phyloP scores from a whole-genome alignment of 2,113 vertebrate species.

The Zosterops borbonicus region DNA sequence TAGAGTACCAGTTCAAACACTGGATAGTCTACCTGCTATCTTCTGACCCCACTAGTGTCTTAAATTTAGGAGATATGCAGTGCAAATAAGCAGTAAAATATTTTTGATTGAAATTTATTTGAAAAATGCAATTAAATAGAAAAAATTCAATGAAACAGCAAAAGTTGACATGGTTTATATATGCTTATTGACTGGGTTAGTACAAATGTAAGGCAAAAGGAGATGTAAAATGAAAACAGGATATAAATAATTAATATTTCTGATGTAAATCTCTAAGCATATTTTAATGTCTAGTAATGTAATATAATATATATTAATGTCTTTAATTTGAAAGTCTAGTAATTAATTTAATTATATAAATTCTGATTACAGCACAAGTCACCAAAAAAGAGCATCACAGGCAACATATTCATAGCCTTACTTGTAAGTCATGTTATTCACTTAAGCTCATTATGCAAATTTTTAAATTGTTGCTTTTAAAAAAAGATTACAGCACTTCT shows the following conservation, averaged over 20 bases:
- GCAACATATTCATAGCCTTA: not conserved
- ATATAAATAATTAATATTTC: not conserved
- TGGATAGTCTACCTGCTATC: not conserved
- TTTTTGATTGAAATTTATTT: not conserved
- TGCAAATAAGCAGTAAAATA: not conserved
- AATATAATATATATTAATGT: not conserved
- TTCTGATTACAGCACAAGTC: not conserved
- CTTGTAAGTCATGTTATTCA: not conserved
- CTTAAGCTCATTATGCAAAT: not conserved
- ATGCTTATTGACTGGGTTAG: not conserved
- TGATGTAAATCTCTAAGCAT: not conserved
- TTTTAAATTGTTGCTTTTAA: conserved; percentile 31
- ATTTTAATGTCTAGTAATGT: not conserved
- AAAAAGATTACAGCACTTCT: not conserved
- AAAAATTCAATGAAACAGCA: not conserved
- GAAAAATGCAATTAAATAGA: not conserved
- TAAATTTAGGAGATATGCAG: not conserved
- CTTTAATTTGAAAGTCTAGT: not conserved
- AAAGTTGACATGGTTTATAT: not conserved
- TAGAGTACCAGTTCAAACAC: not conserved
- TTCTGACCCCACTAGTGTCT: not conserved
- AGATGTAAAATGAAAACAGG: not conserved
- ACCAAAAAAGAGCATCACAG: not conserved
- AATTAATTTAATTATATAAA: not conserved
- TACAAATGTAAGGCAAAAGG: not conserved